phyloP scores from a whole-genome alignment of 2,113 vertebrate species.

The Conger conger region DNA sequence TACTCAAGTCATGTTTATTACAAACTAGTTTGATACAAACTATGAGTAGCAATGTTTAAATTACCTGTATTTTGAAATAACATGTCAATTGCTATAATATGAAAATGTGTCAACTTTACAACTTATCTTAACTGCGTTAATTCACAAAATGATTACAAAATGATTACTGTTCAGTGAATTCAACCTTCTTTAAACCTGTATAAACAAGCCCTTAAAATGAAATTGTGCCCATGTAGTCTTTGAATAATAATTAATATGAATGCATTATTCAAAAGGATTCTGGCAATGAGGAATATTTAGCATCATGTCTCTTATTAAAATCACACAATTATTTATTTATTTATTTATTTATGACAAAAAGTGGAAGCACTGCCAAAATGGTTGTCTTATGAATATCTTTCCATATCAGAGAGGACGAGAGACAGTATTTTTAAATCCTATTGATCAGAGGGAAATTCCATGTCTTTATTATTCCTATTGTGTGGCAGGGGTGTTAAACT shows the following conservation, averaged over 20 bases:
- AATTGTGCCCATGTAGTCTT: too few species aligned
- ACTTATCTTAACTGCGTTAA: not conserved
- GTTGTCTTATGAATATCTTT: too few species aligned
- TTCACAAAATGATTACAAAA: not conserved
- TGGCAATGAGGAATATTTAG: too few species aligned
- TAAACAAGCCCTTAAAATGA: too few species aligned
- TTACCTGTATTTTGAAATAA: not conserved
- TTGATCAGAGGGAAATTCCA: not conserved
- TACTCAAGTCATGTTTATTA: not conserved
- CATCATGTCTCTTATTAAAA: too few species aligned
- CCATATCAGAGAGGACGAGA: not conserved
- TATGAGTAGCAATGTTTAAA: not conserved
- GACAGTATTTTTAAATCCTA: not conserved
- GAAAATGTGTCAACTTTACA: not conserved
- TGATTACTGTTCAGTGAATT: not conserved
- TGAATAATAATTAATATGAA: too few species aligned
- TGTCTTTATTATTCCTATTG: too few species aligned
- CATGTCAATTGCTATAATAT: not conserved
- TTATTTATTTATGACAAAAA: too few species aligned
- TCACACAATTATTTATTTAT: too few species aligned
- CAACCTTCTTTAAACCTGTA: not conserved
- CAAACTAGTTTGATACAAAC: not conserved
- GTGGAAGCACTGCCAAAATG: too few species aligned
- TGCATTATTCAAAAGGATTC: too few species aligned
- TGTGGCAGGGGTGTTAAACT: not conserved